Percentiles rank a stretch among this genome's conserved stretches.
phyloP scores from a whole-genome alignment of 2,113 vertebrate genomes.

The Hippocampus comes region DNA sequence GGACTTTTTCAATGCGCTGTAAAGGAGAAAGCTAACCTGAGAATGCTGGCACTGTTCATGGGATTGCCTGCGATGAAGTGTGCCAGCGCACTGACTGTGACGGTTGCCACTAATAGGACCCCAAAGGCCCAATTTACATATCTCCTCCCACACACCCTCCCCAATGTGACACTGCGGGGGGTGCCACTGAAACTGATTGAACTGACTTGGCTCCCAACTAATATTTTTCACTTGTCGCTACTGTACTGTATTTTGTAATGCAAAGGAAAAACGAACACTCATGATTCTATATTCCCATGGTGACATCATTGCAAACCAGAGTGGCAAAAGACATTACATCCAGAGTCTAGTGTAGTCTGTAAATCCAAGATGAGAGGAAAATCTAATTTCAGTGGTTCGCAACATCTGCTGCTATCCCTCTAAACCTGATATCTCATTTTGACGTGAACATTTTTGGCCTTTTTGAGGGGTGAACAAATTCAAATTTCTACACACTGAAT shows the following conservation, averaged over 20 bases:
- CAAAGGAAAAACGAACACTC: background rate
- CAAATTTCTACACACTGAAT: too few relatives aligned
- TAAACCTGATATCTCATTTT: background rate
- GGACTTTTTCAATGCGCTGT: background rate
- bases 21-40: constrained; percentile 27
- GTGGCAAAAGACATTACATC: background rate
- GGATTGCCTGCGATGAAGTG: constrained; percentile 45
- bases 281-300: background rate
- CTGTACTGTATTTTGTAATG: background rate
- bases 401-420: background rate
- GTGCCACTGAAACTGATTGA: constrained; percentile 30
- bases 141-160: constrained; percentile 60
- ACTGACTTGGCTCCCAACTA: background rate
- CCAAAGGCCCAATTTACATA: constrained; percentile 54
- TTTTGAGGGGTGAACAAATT: too few relatives aligned
- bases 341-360: background rate
- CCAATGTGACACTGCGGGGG: constrained; percentile 48
- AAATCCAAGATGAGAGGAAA: background rate
- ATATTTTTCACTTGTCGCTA: background rate
- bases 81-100: constrained; percentile 64
- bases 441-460: background rate
- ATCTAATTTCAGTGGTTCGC: background rate
- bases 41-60: constrained; percentile 21
- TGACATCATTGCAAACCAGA: background rate
- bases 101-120: constrained; percentile 53